Evolutionary conservation across 2,888 invertebrate genomes (phyloP), one percentile per base, ranked within the genome.

Genomic region (Lottia scabra): DNA sequence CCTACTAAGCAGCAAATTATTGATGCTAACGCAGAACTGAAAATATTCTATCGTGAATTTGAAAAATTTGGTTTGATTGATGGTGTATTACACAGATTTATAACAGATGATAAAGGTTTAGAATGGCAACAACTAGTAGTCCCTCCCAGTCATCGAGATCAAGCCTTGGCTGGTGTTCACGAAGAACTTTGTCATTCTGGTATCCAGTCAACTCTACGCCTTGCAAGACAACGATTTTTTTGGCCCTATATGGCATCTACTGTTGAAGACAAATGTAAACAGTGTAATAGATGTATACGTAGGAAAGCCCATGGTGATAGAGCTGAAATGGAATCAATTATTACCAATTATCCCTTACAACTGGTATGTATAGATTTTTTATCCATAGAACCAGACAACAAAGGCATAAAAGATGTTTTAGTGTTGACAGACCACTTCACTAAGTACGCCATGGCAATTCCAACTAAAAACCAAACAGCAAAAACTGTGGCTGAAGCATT

Each of bases 331-430:
- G 71, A 67, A 15, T 67, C 68, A 16, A 16, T 80, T 0, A 19
- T 75, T 30, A 77, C 82, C 12, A 68, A 44, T 1, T 68, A 63
- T 30, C 81, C 81, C 1, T 44, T 80, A 10, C 77, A 80, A 46
- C 67, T 78, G 15, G 64, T 82, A 12, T 75, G 76, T 12, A 73
- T 82, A n/a, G 81, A 81, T 65, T 82, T 80, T 56, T 75, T 77
- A 2, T 23, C 73, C 4, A 65, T 81, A 45, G 78, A 81, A 43
- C 64, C 27, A 67, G 71, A 72, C 15, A 63, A 43, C 15, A 67
- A 72, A 38, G 63, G 69, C 15, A 64, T 63, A 43, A 45, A 65
- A 65, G 23, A 69, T 48, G 26, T 74, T 2, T 46, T 73, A 27
- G 67, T 68, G 23, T 67, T 75, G 3, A 73, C 67, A 1, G 74